Evolutionary conservation across 2,888 invertebrate genomes (phyloP), one percentile per base, ranked within the genome.

Genomic region (Caenorhabditis angaria): DNA sequence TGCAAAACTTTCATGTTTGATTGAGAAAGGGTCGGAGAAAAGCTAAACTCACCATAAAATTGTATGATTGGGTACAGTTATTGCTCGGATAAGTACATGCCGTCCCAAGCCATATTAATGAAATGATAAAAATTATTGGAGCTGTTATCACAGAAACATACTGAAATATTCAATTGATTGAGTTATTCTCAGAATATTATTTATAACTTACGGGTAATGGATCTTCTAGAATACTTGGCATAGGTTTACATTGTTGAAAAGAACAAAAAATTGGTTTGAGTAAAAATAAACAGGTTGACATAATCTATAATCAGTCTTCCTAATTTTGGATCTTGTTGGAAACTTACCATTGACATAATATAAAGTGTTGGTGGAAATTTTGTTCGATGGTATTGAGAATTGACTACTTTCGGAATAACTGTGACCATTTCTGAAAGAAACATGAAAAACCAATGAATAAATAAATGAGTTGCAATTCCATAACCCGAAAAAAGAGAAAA

Each of bases 101-200:
- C n/a, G 80, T 70, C 8, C 77, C 66, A n/a, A 84, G 62, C 84
- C 84, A 84, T 1, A 70, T 67, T 10, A 66, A 25, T 4, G 84
- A 84, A 3, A 81, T 71, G 32, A 82, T 72, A 0, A 77, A 58
- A 24, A 81, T 78, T 12, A 81, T 59, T 5, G 82, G 81, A 14
- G 82, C 74, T 35, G 81, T 81, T 22, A 79, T 57, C 28, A 83
- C 66, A 0, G 83, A 80, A 51, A 84, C 81, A 25, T 78, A 71
- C 83, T 84, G 70, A 61, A 83, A 81, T n/a, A n/a, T n/a, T n/a
- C n/a, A n/a, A n/a, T n/a, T n/a, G 27, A 32, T 25, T 56, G n/a
- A 25, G 27, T 25, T 14, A 24, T 25, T 0, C 24, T 32, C 14
- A 12, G 41, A 22, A n/a, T 25, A 61, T 48, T 50, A 24, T 53